phyloP scores from a whole-genome alignment of 2,888 invertebrate genomes.

The Eremobia ochroleuca region DNA sequence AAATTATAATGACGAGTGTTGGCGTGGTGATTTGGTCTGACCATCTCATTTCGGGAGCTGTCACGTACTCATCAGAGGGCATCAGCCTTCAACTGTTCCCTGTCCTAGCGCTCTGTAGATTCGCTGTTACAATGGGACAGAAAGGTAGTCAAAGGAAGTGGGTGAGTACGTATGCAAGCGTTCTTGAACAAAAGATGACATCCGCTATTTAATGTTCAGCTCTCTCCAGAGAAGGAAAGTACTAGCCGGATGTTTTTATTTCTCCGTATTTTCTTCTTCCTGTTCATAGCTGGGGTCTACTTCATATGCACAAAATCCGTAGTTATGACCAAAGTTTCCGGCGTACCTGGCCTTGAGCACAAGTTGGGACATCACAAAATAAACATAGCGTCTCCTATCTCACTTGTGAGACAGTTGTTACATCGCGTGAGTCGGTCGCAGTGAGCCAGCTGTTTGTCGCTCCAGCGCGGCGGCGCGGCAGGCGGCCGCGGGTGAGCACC shows the following conservation, averaged over 20 bases:
- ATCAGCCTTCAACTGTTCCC: background rate
- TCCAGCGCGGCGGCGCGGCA: background rate
- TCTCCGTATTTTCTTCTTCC: too few relatives aligned
- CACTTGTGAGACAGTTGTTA: background rate
- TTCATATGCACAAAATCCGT: too few relatives aligned
- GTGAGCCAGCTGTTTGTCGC: background rate
- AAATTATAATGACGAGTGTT: too few relatives aligned
- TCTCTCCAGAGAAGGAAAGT: background rate
- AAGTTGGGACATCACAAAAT: background rate
- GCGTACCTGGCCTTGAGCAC: background rate
- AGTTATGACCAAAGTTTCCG: too few relatives aligned
- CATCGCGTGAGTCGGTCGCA: background rate
- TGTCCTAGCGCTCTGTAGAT: background rate
- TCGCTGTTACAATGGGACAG: too few relatives aligned
- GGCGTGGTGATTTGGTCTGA: too few relatives aligned
- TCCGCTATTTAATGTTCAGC: background rate
- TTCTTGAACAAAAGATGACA: background rate
- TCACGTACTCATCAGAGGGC: too few relatives aligned
- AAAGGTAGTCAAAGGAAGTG: background rate
- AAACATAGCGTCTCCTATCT: background rate
- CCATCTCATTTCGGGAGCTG: too few relatives aligned
- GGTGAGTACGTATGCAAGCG: background rate
- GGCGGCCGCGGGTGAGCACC: background rate
- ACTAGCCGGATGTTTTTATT: too few relatives aligned
- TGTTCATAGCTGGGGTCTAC: too few relatives aligned